A percentile compares a stretch with the other conserved stretches of the same genome.
phyloP scores from a whole-genome alignment of 2,113 vertebrate genomes.

The Ictidomys tridecemlineatus region DNA sequence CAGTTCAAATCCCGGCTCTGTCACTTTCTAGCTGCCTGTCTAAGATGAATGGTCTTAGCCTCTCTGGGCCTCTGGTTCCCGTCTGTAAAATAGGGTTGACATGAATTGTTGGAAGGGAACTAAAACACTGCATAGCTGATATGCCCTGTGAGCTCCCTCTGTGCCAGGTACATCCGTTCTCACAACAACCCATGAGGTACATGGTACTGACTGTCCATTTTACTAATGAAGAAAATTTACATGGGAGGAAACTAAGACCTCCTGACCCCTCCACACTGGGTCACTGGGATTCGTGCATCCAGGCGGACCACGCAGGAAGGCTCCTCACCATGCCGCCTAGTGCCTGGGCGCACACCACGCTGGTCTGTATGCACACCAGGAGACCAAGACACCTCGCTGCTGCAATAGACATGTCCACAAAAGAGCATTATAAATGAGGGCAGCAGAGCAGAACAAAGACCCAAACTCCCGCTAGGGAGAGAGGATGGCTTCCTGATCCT shows the following conservation, averaged over 20 bases:
- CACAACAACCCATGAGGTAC: neutral
- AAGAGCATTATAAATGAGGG: neutral
- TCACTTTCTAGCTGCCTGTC: neutral
- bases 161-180: neutral
- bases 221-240: neutral
- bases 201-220: neutral
- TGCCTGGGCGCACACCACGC: too few relatives aligned
- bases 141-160: neutral
- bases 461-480: too few relatives aligned
- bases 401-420: neutral
- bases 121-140: neutral
- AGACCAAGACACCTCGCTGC: neutral
- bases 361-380: fast-evolving
- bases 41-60: neutral
- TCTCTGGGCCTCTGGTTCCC: neutral
- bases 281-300: neutral
- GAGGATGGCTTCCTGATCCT: neutral
- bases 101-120: neutral
- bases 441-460: neutral
- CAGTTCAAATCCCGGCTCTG: conserved; percentile 43
- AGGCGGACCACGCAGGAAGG: neutral
- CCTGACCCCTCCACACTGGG: neutral
- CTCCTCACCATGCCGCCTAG: too few relatives aligned
- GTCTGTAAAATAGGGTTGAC: neutral
- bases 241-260: neutral